These are phyloP conservation scores for Hypena proboscidalis DNA, from an alignment of 2,888 invertebrate species.

Conservation along the genomic window DNA sequence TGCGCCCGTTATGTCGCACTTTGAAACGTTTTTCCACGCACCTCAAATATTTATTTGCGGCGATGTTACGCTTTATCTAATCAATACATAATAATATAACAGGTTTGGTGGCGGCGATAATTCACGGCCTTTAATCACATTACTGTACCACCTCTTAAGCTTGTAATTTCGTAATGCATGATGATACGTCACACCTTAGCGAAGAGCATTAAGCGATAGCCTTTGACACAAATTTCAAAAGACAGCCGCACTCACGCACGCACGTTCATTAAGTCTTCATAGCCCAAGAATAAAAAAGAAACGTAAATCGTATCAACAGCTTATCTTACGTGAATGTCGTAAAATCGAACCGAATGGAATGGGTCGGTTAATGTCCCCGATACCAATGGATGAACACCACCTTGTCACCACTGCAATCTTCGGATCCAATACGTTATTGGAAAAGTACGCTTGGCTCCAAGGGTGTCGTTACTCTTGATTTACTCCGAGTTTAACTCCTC, in stretches of 20 bases:
- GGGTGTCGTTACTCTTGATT: slow-evolving; percentile 40
- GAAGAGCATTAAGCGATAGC: no score
- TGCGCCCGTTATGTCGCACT: no score
- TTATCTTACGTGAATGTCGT: slow-evolving; percentile 39
- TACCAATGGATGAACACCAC: slow-evolving; percentile 22
- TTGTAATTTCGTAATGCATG: no score
- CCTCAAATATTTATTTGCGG: no score
- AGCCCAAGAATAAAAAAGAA: slow-evolving; percentile 7
- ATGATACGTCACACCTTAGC: no score
- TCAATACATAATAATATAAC: no score
- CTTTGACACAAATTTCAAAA: neutral
- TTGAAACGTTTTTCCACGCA: no score
- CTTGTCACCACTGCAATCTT: slow-evolving; percentile 37
- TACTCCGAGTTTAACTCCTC: slow-evolving; percentile 22
- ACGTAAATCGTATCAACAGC: slow-evolving; percentile 31
- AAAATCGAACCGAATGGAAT: slow-evolving; percentile 38
- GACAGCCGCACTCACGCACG: neutral
- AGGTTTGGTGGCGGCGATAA: no score
- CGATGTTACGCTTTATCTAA: no score
- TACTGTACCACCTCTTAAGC: no score
- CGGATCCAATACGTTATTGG: slow-evolving; percentile 35
- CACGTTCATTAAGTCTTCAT: slow-evolving; percentile 8
- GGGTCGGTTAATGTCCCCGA: slow-evolving; percentile 39
- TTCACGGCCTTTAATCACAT: no score
- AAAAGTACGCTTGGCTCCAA: slow-evolving; percentile 25